These are phyloP conservation scores for Pterostichus niger DNA, from an alignment of 2,888 invertebrate species.

Conservation along the genomic window DNA sequence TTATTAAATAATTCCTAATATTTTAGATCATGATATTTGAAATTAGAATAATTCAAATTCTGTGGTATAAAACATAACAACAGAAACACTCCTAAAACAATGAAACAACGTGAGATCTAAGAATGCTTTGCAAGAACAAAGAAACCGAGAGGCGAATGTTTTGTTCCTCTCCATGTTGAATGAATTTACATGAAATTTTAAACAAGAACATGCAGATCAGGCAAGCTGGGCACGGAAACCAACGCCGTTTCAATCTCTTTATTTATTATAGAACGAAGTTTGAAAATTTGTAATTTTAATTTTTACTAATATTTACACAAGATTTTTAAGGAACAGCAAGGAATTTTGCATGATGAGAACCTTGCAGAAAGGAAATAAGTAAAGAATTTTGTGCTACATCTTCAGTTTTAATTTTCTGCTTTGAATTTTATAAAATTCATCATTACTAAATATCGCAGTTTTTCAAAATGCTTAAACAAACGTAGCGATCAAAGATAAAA, in stretches of 20 bases:
- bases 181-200: constrained; percentile 57
- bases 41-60: constrained; percentile 30
- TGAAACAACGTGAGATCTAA: constrained; percentile 16
- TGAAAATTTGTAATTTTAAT: constrained; percentile 46
- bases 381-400: background rate
- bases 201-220: constrained; percentile 37
- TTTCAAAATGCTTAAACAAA: no score
- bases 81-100: background rate
- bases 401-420: constrained; percentile 15
- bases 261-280: constrained; percentile 34
- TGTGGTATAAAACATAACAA: constrained; percentile 28
- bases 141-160: constrained; percentile 1
- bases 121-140: constrained; percentile 35
- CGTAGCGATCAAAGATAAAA: no score
- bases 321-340: constrained; percentile 24
- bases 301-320: constrained; percentile 52
- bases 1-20: no score
- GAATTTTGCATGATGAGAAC: constrained; percentile 31
- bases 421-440: no score
- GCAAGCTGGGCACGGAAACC: constrained; percentile 22
- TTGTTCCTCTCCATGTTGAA: constrained; percentile 43
- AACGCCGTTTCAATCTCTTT: constrained; percentile 31
- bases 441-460: no score
- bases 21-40: background rate
- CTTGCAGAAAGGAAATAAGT: background rate